Evolutionary conservation across 2,113 vertebrate genomes (phyloP).

Genomic region (Ascaphus truei): DNA sequence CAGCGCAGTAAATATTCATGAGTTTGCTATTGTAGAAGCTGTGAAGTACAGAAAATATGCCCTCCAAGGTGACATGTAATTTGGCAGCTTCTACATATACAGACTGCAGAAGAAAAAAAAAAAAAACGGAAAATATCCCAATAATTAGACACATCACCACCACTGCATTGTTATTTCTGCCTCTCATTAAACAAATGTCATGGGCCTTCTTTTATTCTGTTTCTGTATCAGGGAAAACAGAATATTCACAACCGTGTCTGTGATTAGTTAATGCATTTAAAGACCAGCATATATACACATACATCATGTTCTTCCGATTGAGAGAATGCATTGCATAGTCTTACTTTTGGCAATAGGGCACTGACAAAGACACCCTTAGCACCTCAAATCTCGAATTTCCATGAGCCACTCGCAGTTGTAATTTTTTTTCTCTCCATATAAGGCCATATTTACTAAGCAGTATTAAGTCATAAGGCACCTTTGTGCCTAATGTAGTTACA

Average conservation of each 20-base stretch:
- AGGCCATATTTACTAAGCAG: too few relatives aligned
- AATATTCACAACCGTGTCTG: conserved; percentile 15
- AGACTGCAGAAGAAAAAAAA: conserved; percentile 37
- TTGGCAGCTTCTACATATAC: conserved; percentile 42
- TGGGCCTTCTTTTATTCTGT: conserved; percentile 21
- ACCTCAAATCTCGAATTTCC: too few relatives aligned
- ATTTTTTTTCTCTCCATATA: too few relatives aligned
- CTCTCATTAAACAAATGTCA: conserved; percentile 43
- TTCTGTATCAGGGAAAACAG: conserved; percentile 1
- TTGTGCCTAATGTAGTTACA: too few relatives aligned
- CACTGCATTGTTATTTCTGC: conserved; percentile 32
- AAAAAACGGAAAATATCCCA: conserved; percentile 42
- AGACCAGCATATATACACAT: not conserved
- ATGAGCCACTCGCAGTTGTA: too few relatives aligned
- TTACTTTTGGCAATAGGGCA: not conserved
- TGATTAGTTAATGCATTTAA: not conserved
- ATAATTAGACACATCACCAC: conserved; percentile 42
- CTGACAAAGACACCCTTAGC: too few relatives aligned
- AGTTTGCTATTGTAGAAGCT: conserved; percentile 52
- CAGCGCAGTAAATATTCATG: conserved; percentile 63
- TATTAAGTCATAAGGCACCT: too few relatives aligned
- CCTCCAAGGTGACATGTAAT: conserved; percentile 48
- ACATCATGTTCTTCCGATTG: not conserved
- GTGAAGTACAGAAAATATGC: conserved; percentile 45
- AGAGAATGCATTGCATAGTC: not conserved